These are phyloP conservation scores for Lepeophtheirus salmonis DNA, from an alignment of 1,140 invertebrate genomes.

Conservation along the genomic window DNA sequence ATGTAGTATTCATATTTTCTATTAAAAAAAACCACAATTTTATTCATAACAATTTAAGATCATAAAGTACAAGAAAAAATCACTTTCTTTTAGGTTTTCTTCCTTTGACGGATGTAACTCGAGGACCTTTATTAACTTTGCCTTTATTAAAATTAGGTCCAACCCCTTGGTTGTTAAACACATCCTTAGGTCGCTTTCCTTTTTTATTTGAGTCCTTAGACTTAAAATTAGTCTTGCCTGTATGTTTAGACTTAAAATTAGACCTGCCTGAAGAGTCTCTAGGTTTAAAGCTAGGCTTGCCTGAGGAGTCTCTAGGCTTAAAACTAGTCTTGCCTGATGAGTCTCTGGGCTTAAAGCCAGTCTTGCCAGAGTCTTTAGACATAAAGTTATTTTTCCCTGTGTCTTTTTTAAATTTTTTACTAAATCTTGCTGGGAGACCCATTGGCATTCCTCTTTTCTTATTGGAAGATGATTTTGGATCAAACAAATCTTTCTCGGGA, in stretches of 20 bases:
- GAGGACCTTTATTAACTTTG: conserved; percentile 4
- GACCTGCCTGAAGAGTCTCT: background rate
- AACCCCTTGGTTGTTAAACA: conserved; percentile 13
- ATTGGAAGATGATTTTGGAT: background rate
- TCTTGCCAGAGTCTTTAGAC: background rate
- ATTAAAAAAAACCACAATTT: background rate
- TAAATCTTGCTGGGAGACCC: background rate
- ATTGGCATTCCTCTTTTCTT: background rate
- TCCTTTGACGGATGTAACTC: background rate
- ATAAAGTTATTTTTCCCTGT: background rate
- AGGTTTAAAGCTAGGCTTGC: background rate
- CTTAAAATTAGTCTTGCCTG: background rate
- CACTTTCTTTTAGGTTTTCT: background rate
- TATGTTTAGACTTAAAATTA: background rate
- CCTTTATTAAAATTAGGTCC: conserved; percentile 11
- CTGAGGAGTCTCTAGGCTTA: background rate
- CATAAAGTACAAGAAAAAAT: background rate
- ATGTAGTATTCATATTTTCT: background rate
- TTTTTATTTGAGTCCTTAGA: background rate
- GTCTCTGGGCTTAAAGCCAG: background rate
- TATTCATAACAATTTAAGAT: background rate
- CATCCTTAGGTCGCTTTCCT: background rate
- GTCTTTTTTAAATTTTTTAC: background rate
- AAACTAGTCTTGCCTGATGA: background rate
- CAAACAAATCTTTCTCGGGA: conserved; percentile 46